A percentile compares a stretch with the other conserved stretches of the same genome.
phyloP scores from a whole-genome alignment of 2,888 invertebrate genomes.

The Adela reaumurella region DNA sequence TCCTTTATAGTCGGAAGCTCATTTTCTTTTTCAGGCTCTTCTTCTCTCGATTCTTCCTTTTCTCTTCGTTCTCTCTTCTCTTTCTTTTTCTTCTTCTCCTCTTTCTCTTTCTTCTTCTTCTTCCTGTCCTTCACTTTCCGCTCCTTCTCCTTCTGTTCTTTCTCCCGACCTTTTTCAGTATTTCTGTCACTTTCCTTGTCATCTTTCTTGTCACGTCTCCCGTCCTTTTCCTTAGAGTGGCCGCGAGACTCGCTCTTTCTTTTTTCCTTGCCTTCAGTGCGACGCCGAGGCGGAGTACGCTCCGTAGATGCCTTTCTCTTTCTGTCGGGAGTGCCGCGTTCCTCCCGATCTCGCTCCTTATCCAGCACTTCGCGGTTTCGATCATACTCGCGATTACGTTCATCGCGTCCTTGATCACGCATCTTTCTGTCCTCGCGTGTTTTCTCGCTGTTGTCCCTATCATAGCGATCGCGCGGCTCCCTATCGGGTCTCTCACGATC shows the following conservation, averaged over 20 bases:
- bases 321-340: constrained; percentile 38
- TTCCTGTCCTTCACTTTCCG: constrained; percentile 42
- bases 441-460: constrained; percentile 30
- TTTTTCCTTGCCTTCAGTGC: constrained; percentile 34
- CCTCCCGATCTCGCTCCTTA: constrained; percentile 30
- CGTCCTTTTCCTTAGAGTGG: constrained; percentile 49
- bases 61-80: constrained; percentile 20
- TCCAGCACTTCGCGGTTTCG: constrained; percentile 31
- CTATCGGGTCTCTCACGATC: constrained; percentile 43
- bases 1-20: constrained; percentile 12
- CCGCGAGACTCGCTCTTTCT: constrained; percentile 45
- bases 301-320: constrained; percentile 30
- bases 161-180: constrained; percentile 32
- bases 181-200: constrained; percentile 38
- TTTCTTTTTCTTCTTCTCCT: constrained; percentile 13
- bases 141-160: constrained; percentile 57
- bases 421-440: constrained; percentile 34
- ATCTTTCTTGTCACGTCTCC: constrained; percentile 52
- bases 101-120: constrained; percentile 38
- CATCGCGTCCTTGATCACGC: constrained; percentile 19
- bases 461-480: constrained; percentile 17
- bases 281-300: constrained; percentile 33
- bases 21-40: constrained; percentile 18
- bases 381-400: constrained; percentile 26
- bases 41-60: constrained; percentile 15